Percentiles rank a stretch among this genome's conserved stretches.
Evolutionary conservation across 1,140 invertebrate genomes (phyloP).

Genomic region (Bombus waltoni): DNA sequence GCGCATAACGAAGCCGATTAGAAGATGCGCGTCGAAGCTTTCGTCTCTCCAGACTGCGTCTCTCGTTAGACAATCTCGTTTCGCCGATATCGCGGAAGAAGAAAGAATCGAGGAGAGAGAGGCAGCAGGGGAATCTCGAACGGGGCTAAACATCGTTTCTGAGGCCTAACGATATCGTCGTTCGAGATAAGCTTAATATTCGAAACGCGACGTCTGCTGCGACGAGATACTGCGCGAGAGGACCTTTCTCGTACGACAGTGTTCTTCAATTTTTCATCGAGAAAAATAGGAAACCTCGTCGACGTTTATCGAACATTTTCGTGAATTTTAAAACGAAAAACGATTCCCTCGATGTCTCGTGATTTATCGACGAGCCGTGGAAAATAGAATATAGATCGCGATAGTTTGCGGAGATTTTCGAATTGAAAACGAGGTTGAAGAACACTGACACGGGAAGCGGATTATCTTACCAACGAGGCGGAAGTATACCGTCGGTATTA

Average conservation of each 20-base stretch:
- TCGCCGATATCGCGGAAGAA: conserved; percentile 34
- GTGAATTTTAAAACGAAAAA: not conserved
- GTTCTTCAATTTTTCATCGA: conserved; percentile 7
- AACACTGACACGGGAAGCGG: conserved; percentile 1
- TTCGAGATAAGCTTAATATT: conserved; percentile 30
- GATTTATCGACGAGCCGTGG: too few species aligned
- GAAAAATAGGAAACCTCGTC: too few species aligned
- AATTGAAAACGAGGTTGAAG: not conserved
- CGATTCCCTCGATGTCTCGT: not conserved
- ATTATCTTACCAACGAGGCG: conserved; percentile 26
- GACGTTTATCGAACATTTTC: not conserved
- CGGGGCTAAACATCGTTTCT: conserved; percentile 24
- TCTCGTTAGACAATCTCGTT: conserved; percentile 29
- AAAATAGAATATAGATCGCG: not conserved
- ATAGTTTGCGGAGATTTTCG: not conserved
- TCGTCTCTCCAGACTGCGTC: conserved; percentile 10
- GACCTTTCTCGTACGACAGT: not conserved
- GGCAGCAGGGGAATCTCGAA: not conserved
- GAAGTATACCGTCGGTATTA: conserved; percentile 25
- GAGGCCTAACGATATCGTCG: conserved; percentile 26
- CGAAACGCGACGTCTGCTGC: conserved; percentile 2
- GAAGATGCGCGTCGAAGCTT: conserved; percentile 26
- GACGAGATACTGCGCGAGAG: not conserved
- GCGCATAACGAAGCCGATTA: conserved; percentile 46
- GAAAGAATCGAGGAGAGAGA: not conserved